phyloP scores from a whole-genome alignment of 64 coral and sea anemone species.

The Acropora tenuis region DNA sequence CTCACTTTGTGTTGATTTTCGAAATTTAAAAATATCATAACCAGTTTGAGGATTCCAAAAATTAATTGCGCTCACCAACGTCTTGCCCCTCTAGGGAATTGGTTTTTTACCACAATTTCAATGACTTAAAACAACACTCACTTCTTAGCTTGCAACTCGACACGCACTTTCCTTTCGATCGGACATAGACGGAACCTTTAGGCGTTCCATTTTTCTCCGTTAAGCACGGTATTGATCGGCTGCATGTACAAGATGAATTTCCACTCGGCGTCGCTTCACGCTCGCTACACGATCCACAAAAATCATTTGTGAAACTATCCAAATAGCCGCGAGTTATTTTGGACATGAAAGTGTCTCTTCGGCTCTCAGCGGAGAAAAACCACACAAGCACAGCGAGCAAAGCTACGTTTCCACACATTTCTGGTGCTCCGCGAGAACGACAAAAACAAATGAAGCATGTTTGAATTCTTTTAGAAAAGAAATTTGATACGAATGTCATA shows the following conservation, averaged over 20 bases:
- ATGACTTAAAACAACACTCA: not conserved
- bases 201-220: no score
- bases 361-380: not conserved
- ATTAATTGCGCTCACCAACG: no score
- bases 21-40: no score
- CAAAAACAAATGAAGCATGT: not conserved
- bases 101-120: no score
- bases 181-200: not conserved
- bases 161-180: not conserved
- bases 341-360: not conserved
- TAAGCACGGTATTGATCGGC: not conserved
- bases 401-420: not conserved
- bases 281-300: not conserved
- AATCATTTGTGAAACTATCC: not conserved
- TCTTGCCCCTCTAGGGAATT: no score
- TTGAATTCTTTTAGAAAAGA: not conserved
- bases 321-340: not conserved
- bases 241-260: not conserved
- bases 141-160: not conserved
- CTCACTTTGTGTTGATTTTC: no score
- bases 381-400: conserved; percentile 2
- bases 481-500: conserved; percentile 11
- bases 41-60: no score
- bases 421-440: not conserved
- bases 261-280: not conserved